These are phyloP conservation scores for Cinclus mexicanus DNA, from an alignment of 2,113 vertebrate genomes.

Conservation along the genomic window DNA sequence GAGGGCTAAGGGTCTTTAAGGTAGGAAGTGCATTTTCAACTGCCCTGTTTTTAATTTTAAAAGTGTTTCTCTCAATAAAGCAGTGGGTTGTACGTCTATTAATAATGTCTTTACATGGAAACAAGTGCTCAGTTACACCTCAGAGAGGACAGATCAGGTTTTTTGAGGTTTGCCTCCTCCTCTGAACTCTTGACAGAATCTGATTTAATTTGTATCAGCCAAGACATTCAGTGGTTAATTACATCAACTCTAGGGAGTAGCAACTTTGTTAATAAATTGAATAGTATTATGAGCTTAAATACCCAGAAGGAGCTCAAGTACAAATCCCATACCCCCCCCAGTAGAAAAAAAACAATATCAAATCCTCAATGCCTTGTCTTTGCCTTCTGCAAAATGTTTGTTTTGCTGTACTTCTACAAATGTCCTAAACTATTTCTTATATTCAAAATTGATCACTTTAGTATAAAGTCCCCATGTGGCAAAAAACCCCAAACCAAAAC, in stretches of 20 bases:
- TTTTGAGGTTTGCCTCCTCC: not conserved
- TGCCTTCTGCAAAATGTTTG: not conserved
- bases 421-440: not conserved
- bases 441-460: not conserved
- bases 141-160: not conserved
- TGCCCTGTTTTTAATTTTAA: not conserved
- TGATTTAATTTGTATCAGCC: not conserved
- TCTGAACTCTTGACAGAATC: not conserved
- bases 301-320: not conserved
- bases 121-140: not conserved
- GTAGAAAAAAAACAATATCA: not conserved
- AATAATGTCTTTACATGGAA: not conserved
- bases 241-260: not conserved
- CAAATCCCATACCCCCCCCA: not conserved
- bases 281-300: not conserved
- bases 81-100: not conserved
- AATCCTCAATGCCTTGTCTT: not conserved
- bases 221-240: not conserved
- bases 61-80: not conserved
- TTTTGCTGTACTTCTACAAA: not conserved
- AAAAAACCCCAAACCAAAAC: not conserved
- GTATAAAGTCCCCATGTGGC: not conserved
- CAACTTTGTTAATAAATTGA: not conserved
- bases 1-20: not conserved
- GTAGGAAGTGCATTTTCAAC: not conserved